Conservation (phyloP, 1,140 invertebrate species). For the Papilio machaon region DNA sequence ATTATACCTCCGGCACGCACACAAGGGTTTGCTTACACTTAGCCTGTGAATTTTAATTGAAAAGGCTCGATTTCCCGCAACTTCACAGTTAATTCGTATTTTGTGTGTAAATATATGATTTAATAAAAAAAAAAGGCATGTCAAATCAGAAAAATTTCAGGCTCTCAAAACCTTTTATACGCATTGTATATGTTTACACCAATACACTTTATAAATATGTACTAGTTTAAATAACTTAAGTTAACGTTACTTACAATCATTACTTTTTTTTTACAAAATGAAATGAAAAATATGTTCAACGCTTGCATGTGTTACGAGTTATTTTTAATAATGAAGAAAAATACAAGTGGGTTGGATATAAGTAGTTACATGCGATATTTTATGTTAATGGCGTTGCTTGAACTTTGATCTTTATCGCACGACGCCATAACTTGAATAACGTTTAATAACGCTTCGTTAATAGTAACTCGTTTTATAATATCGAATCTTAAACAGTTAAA, state of each 20-base stretch:
- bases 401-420: slow-evolving; percentile 23
- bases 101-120: no score
- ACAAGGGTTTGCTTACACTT: no score
- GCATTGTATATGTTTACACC: no score
- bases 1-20: no score
- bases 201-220: no score
- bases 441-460: slow-evolving; percentile 1
- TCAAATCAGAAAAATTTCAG: no score
- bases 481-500: neutral
- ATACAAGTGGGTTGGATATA: slow-evolving; percentile 3
- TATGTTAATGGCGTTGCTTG: slow-evolving; percentile 17
- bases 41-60: no score
- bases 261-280: neutral
- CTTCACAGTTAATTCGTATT: no score
- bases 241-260: neutral
- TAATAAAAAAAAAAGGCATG: no score
- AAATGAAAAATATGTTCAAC: neutral
- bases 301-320: slow-evolving; percentile 13
- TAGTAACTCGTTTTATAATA: neutral
- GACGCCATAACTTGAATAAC: slow-evolving; percentile 17
- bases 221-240: no score
- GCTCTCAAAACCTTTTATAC: no score
- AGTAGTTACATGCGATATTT: slow-evolving; percentile 24
- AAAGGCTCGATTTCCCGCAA: no score
- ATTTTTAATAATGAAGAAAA: slow-evolving; percentile 10